A percentile compares a stretch with the other conserved stretches of the same genome.
These are phyloP conservation scores for Mustela lutreola DNA, from an alignment of 2,113 vertebrate species.

Conservation along the genomic window DNA sequence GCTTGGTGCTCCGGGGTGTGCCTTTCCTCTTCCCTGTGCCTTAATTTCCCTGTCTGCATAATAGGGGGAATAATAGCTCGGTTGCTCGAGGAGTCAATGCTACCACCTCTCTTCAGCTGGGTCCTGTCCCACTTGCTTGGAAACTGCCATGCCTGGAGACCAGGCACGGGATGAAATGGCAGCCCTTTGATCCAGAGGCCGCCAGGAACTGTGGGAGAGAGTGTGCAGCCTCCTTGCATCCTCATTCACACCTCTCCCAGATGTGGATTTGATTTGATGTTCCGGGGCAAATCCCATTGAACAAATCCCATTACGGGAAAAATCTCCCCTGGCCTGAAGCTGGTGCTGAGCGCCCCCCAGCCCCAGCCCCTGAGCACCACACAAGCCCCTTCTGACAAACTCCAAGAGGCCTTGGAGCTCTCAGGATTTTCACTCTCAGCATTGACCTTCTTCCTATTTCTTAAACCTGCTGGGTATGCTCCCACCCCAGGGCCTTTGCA, in stretches of 20 bases:
- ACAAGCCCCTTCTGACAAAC: neutral
- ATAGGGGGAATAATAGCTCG: neutral
- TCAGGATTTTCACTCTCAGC: neutral
- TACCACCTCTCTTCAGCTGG: neutral
- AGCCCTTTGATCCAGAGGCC: slow-evolving; percentile 35
- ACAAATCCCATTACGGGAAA: neutral
- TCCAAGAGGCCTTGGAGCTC: neutral
- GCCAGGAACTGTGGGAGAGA: neutral
- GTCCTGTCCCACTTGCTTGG: neutral
- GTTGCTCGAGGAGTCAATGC: neutral
- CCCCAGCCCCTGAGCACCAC: neutral
- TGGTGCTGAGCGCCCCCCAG: neutral
- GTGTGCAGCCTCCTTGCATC: accelerated
- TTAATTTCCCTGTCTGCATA: slow-evolving; percentile 17
- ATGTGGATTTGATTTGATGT: slow-evolving; percentile 54
- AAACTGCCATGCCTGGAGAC: neutral
- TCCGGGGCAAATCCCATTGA: slow-evolving; percentile 59
- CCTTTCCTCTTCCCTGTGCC: neutral
- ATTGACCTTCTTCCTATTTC: neutral
- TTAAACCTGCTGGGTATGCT: neutral
- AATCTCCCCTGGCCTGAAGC: neutral
- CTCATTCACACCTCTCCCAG: slow-evolving; percentile 66
- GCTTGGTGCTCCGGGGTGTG: accelerated
- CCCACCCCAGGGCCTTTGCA: slow-evolving; percentile 66
- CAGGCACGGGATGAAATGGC: neutral